phyloP scores from a whole-genome alignment of 1,140 invertebrate genomes.

The Heliothis subflexa region DNA sequence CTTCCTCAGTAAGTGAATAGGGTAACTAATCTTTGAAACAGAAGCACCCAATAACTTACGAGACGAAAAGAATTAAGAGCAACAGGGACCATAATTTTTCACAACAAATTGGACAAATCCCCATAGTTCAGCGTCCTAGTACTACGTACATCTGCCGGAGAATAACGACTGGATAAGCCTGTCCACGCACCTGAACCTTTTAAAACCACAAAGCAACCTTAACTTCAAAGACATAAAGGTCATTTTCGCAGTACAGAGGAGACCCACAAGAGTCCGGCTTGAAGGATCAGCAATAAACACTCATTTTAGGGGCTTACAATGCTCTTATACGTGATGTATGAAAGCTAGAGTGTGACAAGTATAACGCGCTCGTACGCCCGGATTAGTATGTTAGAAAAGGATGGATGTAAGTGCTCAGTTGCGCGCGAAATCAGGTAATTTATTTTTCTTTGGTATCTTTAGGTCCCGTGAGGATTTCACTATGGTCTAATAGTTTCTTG shows the following conservation, averaged over 20 bases:
- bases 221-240: slow-evolving; percentile 64
- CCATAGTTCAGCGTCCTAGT: slow-evolving; percentile 58
- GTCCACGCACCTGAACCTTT: slow-evolving; percentile 71
- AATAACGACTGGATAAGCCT: slow-evolving; percentile 74
- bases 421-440: slow-evolving; percentile 52
- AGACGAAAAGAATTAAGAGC: slow-evolving; percentile 35
- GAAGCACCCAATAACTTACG: slow-evolving; percentile 27
- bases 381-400: slow-evolving; percentile 64
- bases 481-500: slow-evolving; percentile 54
- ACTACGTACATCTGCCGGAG: slow-evolving; percentile 66
- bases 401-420: slow-evolving; percentile 48
- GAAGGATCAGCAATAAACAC: slow-evolving; percentile 82
- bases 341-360: slow-evolving; percentile 68
- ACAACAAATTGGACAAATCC: slow-evolving; percentile 71
- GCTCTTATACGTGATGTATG: slow-evolving; percentile 77
- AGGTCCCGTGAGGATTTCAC: slow-evolving; percentile 45
- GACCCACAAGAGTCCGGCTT: slow-evolving; percentile 68
- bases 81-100: slow-evolving; percentile 51
- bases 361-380: slow-evolving; percentile 56
- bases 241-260: slow-evolving; percentile 61
- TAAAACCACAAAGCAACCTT: slow-evolving; percentile 57
- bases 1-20: background rate
- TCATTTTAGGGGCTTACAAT: slow-evolving; percentile 77
- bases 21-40: background rate
- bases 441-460: slow-evolving; percentile 46